These are phyloP conservation scores for Noctuana brunneofusca DNA, from an alignment of 2,888 invertebrate species.

Conservation along the genomic window DNA sequence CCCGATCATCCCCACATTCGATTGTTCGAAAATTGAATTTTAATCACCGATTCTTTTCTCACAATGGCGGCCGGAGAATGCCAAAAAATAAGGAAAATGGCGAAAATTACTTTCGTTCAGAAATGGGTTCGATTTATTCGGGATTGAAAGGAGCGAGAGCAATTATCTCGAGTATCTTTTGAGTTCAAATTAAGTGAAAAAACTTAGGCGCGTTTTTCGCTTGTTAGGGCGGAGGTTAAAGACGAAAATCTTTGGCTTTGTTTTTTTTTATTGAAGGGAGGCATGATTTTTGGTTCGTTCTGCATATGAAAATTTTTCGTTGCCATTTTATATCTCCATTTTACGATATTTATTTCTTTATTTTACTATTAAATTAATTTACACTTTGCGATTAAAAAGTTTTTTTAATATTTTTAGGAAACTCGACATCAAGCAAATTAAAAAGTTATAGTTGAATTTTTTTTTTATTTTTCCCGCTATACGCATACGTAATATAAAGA, in stretches of 20 bases:
- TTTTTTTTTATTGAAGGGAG: slow-evolving; percentile 12
- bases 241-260: slow-evolving; percentile 27
- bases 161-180: slow-evolving; percentile 82
- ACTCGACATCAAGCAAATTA: too few relatives aligned
- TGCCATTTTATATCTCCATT: neutral
- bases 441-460: too few relatives aligned
- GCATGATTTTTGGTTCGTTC: slow-evolving; percentile 1
- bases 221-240: slow-evolving; percentile 44
- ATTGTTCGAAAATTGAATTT: slow-evolving; percentile 83
- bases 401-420: too few relatives aligned
- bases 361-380: too few relatives aligned
- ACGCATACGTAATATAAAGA: slow-evolving; percentile 1
- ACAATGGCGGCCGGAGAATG: slow-evolving; percentile 74
- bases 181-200: slow-evolving; percentile 82
- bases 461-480: too few relatives aligned
- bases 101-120: slow-evolving; percentile 68
- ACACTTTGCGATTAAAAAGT: too few relatives aligned
- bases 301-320: slow-evolving; percentile 2
- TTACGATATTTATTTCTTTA: too few relatives aligned
- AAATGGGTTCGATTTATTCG: slow-evolving; percentile 69
- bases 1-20: slow-evolving; percentile 71
- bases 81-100: slow-evolving; percentile 80
- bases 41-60: slow-evolving; percentile 79
- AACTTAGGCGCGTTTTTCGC: slow-evolving; percentile 55
- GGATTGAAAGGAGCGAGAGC: slow-evolving; percentile 68